Conservation (phyloP, 2,113 vertebrate species). For the Apodemus speciosus region DNA sequence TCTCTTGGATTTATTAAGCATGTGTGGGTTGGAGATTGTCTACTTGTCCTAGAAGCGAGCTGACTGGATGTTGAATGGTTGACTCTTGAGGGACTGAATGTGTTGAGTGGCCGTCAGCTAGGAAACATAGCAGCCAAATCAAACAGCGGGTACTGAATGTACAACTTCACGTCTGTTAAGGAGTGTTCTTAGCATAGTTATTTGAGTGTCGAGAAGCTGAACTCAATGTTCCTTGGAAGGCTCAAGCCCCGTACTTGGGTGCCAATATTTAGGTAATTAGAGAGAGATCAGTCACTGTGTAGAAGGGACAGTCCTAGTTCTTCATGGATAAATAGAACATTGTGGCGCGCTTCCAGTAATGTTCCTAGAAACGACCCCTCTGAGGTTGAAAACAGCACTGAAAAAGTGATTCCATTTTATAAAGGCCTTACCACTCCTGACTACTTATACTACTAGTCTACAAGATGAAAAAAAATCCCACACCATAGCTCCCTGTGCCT, state of each 20-base stretch:
- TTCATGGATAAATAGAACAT: constrained; percentile 58
- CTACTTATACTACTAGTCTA: constrained; percentile 40
- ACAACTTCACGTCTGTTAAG: not conserved
- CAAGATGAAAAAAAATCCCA: constrained; percentile 49
- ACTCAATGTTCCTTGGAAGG: constrained; percentile 30
- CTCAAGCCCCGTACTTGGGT: not conserved
- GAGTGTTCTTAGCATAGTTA: not conserved
- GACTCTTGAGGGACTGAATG: not conserved
- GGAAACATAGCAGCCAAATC: not conserved
- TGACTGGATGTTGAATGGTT: not conserved
- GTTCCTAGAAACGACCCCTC: constrained; percentile 71
- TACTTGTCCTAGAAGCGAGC: not conserved
- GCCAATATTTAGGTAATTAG: constrained; percentile 45
- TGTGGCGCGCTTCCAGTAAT: constrained; percentile 56
- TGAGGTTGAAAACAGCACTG: constrained; percentile 67
- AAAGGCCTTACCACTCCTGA: constrained; percentile 65
- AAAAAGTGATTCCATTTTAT: constrained; percentile 72
- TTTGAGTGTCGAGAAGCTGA: constrained; percentile 30
- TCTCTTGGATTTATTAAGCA: not conserved
- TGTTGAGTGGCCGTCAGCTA: not conserved
- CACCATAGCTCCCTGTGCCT: constrained; percentile 32
- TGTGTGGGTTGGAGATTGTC: not conserved
- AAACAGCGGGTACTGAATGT: not conserved
- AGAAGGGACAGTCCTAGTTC: constrained; percentile 41
- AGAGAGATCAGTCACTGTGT: constrained; percentile 50